These are phyloP conservation scores for Cephus spinipes DNA, from an alignment of 2,888 invertebrate genomes.

Conservation along the genomic window DNA sequence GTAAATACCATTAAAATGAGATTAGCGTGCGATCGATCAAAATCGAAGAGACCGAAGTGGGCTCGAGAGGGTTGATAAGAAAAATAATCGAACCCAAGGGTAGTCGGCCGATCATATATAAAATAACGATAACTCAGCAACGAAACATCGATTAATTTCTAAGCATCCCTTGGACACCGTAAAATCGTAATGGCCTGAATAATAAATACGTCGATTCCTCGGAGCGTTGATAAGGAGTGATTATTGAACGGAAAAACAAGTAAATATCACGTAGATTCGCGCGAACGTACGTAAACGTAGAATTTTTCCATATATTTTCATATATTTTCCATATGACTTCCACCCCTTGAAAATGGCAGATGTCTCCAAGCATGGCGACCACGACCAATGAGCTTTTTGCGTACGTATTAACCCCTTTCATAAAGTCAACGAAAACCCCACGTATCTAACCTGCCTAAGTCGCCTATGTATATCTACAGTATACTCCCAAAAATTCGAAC, in stretches of 20 bases:
- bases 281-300: background rate
- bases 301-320: too few species aligned
- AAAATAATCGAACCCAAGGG: constrained; percentile 1
- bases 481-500: too few species aligned
- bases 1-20: constrained; percentile 21
- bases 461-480: too few species aligned
- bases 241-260: background rate
- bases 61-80: background rate
- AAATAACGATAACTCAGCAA: background rate
- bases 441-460: too few species aligned
- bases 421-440: too few species aligned
- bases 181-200: background rate
- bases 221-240: background rate
- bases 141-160: background rate
- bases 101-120: background rate
- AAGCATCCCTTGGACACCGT: background rate
- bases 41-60: constrained; percentile 7
- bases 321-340: background rate
- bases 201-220: background rate
- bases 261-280: background rate
- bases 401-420: too few species aligned
- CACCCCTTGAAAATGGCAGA: background rate
- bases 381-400: too few species aligned
- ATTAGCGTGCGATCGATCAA: constrained; percentile 26
- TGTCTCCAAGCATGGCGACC: too few species aligned